phyloP scores from a whole-genome alignment of 2,888 invertebrate species.

The Drosophila mulleri region DNA sequence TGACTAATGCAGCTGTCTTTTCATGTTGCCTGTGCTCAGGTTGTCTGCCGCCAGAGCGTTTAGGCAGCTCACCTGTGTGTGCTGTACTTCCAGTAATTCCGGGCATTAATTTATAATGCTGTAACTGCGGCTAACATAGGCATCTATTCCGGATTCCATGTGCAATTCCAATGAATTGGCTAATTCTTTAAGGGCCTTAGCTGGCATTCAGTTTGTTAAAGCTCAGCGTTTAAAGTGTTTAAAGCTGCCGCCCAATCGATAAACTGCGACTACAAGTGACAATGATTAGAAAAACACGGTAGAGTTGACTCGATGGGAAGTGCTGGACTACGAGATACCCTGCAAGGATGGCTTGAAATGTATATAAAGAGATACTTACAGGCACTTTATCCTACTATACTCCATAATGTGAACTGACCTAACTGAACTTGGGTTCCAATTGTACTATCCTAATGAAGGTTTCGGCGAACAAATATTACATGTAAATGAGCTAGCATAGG shows the following conservation, averaged over 20 bases:
- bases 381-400: too few species aligned
- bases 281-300: slow-evolving; percentile 31
- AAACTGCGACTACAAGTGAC: slow-evolving; percentile 12
- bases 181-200: neutral
- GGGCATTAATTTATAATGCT: slow-evolving; percentile 5
- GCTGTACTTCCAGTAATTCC: neutral
- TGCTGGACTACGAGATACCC: neutral
- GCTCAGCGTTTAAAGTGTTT: neutral
- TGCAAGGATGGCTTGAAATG: too few species aligned
- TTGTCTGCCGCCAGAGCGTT: neutral
- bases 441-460: neutral
- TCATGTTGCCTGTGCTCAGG: neutral
- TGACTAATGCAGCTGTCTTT: slow-evolving; percentile 4
- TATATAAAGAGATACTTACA: too few species aligned
- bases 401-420: too few species aligned
- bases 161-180: slow-evolving; percentile 4
- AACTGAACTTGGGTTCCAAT: neutral
- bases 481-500: too few species aligned
- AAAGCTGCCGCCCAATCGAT: neutral
- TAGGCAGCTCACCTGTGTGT: neutral
- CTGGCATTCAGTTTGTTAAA: neutral
- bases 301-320: neutral
- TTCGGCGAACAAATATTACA: too few species aligned
- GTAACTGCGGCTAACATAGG: neutral
- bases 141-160: neutral